These are phyloP conservation scores for Crotalus helleri DNA, from an alignment of 2,113 vertebrate genomes.

Conservation along the genomic window DNA sequence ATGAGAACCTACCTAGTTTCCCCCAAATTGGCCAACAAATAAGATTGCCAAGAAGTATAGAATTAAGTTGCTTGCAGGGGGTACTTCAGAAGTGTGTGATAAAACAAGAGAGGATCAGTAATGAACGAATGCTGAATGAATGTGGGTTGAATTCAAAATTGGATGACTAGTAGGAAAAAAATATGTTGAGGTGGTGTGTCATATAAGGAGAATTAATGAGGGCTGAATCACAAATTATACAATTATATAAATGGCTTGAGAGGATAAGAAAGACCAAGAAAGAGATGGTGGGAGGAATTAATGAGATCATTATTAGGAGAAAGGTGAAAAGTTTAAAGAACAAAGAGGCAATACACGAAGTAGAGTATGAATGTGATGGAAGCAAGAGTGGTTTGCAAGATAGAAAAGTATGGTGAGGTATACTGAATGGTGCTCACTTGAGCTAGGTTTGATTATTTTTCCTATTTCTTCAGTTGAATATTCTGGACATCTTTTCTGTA, in stretches of 20 bases:
- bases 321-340: background rate
- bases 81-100: background rate
- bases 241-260: background rate
- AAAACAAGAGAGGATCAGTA: background rate
- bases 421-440: background rate
- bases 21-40: background rate
- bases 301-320: background rate
- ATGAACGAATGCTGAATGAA: background rate
- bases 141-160: background rate
- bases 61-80: background rate
- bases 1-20: background rate
- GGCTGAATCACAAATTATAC: background rate
- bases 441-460: background rate
- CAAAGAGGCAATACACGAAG: background rate
- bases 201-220: background rate
- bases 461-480: background rate
- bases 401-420: background rate
- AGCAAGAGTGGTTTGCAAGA: background rate
- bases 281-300: background rate
- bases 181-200: background rate
- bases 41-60: background rate
- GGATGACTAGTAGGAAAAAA: background rate
- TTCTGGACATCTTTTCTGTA: background rate
- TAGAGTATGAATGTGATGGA: background rate
- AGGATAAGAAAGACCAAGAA: background rate